Evolutionary conservation across 2,888 invertebrate genomes (phyloP), one percentile per base, ranked within the genome.

Genomic region (Elegia similella): DNA sequence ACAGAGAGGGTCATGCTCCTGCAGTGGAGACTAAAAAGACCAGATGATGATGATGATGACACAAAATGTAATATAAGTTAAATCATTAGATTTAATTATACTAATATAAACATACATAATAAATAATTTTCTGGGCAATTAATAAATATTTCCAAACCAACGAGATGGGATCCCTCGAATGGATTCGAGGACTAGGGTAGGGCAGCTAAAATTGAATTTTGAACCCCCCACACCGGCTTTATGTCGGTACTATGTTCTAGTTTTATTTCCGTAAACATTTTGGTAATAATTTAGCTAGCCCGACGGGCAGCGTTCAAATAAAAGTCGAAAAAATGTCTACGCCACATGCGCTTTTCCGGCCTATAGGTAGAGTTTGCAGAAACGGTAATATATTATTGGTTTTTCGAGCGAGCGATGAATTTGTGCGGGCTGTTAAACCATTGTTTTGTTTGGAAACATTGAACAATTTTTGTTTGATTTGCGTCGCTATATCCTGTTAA

Each of bases 251-350:
- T 62, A 55, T 44, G 64, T 63, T 63, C 64, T 66, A 65, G 62
- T 71, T 73, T 68, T 70, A 64, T 72, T 70, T 69, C 61, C 61
- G 64, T 63, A 67, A 70, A 69, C 72, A 68, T 69, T 72, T 69
- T 65, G 67, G 70, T 74, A 76, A 78, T 79, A 78, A 77, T 79
- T 79, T 76, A 77, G 70, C 64, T 55, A 57, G 59, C 57, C 61
- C 60, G 68, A 66, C 67, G 69, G 64, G 58, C 63, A 62, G 54
- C 63, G 62, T 58, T 66, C 67, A 61, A 65, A 72, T 69, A 69
- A 70, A 68, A 69, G 70, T 67, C 67, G 61, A 67, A 70, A 72
- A 72, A 69, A 65, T 66, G 62, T 68, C 65, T 65, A 56, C 47
- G 58, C 65, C 64, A 62, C 63, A 68, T 67, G 68, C 61, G 67